Conservation (phyloP, 2,888 invertebrate species). For the Tipula confusa region DNA sequence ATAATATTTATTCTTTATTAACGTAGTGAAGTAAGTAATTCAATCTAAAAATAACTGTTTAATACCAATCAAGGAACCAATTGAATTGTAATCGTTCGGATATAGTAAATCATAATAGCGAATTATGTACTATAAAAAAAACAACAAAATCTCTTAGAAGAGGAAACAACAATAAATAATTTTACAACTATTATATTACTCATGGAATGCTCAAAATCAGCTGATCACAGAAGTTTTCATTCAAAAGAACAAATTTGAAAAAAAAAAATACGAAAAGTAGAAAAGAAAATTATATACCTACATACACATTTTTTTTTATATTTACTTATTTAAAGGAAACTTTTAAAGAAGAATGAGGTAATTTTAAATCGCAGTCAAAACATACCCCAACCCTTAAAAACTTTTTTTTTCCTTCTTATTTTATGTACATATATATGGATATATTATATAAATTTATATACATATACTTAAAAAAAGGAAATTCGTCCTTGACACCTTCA, state of each 20-base stretch:
- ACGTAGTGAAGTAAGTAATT: too few relatives aligned
- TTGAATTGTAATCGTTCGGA: too few relatives aligned
- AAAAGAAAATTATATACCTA: neutral
- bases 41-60: too few relatives aligned
- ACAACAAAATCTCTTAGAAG: too few relatives aligned
- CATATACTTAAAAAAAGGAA: conserved; percentile 29
- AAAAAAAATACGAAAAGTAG: conserved; percentile 3
- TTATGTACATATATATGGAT: conserved; percentile 21
- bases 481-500: conserved; percentile 33
- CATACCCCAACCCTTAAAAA: conserved; percentile 32
- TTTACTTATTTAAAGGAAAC: conserved; percentile 13
- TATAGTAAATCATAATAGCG: too few relatives aligned
- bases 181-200: neutral
- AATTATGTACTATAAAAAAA: too few relatives aligned
- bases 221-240: conserved; percentile 13
- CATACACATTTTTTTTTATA: conserved; percentile 20
- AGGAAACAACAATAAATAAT: too few relatives aligned
- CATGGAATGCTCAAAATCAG: neutral
- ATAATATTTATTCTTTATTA: too few relatives aligned
- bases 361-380: conserved; percentile 33
- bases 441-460: conserved; percentile 30
- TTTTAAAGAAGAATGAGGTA: conserved; percentile 27
- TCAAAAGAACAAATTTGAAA: conserved; percentile 12
- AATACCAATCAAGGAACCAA: too few relatives aligned
- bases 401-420: conserved; percentile 26